phyloP scores from a whole-genome alignment of 1,140 invertebrate genomes.

The Phocides pigmalion region DNA sequence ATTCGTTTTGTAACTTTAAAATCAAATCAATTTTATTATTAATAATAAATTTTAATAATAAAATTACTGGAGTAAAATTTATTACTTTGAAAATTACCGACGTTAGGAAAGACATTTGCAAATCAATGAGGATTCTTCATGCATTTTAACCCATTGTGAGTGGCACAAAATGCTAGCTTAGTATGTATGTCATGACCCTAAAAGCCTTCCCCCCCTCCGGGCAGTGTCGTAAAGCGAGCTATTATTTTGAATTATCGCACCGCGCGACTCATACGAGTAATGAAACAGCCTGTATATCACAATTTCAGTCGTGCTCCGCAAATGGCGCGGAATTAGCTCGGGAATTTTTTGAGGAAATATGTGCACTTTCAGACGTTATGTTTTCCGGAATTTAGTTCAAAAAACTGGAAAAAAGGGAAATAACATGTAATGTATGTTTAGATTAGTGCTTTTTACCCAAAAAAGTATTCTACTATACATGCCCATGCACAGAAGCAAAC shows the following conservation, averaged over 20 bases:
- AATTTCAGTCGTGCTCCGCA: slow-evolving; percentile 38
- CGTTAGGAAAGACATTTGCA: too few relatives aligned
- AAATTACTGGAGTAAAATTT: too few relatives aligned
- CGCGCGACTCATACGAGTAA: slow-evolving; percentile 40
- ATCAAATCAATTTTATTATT: too few relatives aligned
- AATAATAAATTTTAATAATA: too few relatives aligned
- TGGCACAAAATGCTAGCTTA: neutral
- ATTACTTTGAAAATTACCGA: too few relatives aligned
- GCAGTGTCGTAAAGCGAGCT: slow-evolving; percentile 43
- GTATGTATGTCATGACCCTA: slow-evolving; percentile 4
- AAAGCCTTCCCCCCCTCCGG: slow-evolving; percentile 32
- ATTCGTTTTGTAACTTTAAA: too few relatives aligned
- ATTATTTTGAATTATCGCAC: slow-evolving; percentile 55
- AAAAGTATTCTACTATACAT: too few relatives aligned
- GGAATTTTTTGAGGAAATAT: slow-evolving; percentile 22
- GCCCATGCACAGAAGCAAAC: too few relatives aligned
- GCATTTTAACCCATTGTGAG: too few relatives aligned
- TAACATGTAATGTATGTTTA: too few relatives aligned
- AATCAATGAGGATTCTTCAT: too few relatives aligned
- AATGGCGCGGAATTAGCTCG: slow-evolving; percentile 43
- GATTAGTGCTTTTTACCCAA: too few relatives aligned
- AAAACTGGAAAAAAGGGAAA: neutral
- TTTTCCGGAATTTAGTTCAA: neutral
- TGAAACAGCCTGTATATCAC: slow-evolving; percentile 49
- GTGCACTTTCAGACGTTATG: neutral